Base-by-base conservation (phyloP, 2,888 invertebrate species). In the Parnassius smintheus region DNA sequence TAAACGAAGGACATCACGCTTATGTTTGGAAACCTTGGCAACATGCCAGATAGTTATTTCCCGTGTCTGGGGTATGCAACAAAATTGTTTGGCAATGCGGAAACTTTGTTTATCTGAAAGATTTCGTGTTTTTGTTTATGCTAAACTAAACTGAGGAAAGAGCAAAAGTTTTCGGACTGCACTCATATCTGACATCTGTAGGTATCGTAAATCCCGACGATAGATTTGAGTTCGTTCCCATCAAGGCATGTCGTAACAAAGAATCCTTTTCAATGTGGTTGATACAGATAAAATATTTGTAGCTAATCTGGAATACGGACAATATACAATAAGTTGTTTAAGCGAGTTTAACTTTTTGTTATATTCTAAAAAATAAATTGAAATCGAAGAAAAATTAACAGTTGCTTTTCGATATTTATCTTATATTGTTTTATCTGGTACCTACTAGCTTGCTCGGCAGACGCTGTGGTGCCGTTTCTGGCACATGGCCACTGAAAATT, bases 111-210 rank as follows among this genome's bases (percentile, higher is more conserved):
- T 64, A 60, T 52, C 64, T 48, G 49, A 9, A 51, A 56, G 44
- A 52, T 52, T 56, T 51, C 51, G 56, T 50, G 56, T 64, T 64
- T 62, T 64, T 64, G 59, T 64, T 64, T 64, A 64, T 56, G 64
- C 56, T 63, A 48, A 64, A 64, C 59, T 59, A 50, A 50, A 59
- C 45, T 56, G 52, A 25, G 22, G 56, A 56, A 49, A 48, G 48
- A 42, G 64, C 46, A 52, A 64, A 64, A 63, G 55, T 63, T 61
- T 62, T 45, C 35, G 51, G 52, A 22, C 52, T 46, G 41, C 50
- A 56, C 51, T 59, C 59, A 52, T 60, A 64, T 64, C 64, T 60
- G 56, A 59, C 60, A 64, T 64, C 64, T 64, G 64, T 60, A 56
- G 56, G 42, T 60, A 60, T 64, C 64, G 56, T 64, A 60, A 64